A percentile compares a stretch with the other conserved stretches of the same genome.
Evolutionary conservation across 2,888 invertebrate genomes (phyloP).

Genomic region (Drosophila atripex): DNA sequence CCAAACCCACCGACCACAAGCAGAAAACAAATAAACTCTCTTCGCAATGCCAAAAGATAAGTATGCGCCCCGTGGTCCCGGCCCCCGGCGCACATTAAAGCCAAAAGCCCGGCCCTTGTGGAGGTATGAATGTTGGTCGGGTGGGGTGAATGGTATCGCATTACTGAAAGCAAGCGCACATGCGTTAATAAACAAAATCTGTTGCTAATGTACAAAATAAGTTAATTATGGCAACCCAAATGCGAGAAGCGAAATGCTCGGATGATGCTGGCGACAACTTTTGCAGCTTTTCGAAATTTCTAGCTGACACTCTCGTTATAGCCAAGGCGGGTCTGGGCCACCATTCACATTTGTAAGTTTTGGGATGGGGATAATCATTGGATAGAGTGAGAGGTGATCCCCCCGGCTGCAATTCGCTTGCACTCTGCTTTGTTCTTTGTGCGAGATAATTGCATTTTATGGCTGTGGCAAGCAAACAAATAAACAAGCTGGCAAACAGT

Average conservation of each 20-base stretch:
- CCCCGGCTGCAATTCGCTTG: constrained; percentile 26
- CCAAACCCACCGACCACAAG: constrained; percentile 48
- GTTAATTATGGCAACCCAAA: constrained; percentile 69
- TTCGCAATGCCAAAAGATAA: constrained; percentile 69
- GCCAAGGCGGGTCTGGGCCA: not conserved
- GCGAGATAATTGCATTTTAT: constrained; percentile 63
- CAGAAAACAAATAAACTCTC: constrained; percentile 76
- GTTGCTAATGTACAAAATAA: constrained; percentile 78
- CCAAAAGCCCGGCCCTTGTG: constrained; percentile 5
- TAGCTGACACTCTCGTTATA: constrained; percentile 16
- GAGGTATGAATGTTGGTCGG: not conserved
- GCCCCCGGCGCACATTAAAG: constrained; percentile 48
- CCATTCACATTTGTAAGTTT: not conserved
- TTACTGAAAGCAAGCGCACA: constrained; percentile 54
- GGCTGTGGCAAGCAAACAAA: constrained; percentile 48
- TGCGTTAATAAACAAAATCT: constrained; percentile 77
- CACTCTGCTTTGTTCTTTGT: constrained; percentile 50
- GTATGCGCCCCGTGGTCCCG: constrained; percentile 59
- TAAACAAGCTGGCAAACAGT: constrained; percentile 16
- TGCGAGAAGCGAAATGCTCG: constrained; percentile 53
- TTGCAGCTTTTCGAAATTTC: constrained; percentile 48
- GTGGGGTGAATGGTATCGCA: constrained; percentile 44
- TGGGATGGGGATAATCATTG: not conserved
- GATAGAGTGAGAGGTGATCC: constrained; percentile 8
- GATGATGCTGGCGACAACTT: constrained; percentile 58